Conservation (phyloP, 2,113 vertebrate species). For the Lophochroa leadbeateri region DNA sequence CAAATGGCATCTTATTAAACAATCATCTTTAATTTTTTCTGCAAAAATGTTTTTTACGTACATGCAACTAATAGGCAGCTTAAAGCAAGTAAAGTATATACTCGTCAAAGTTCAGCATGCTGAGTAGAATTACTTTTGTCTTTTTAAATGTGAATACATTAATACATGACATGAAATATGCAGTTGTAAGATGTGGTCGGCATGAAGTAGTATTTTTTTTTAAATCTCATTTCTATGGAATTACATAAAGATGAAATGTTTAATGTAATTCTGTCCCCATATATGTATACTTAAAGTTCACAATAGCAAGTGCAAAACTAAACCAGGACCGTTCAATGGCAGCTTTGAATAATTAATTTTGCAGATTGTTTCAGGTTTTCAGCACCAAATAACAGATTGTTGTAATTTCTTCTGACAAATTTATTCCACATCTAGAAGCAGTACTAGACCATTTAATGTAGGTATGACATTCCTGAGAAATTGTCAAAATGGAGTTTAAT, state of each 20-base stretch:
- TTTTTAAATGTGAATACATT: not conserved
- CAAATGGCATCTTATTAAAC: not conserved
- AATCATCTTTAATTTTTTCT: not conserved
- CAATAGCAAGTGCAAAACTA: not conserved
- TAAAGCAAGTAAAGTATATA: not conserved
- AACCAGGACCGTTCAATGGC: not conserved
- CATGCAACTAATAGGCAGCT: not conserved
- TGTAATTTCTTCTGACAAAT: not conserved
- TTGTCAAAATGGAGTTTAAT: not conserved
- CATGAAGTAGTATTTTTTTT: not conserved
- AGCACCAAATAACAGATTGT: not conserved
- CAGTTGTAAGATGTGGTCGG: not conserved
- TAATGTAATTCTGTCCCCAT: not conserved
- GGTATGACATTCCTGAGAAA: not conserved
- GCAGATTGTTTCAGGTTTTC: not conserved
- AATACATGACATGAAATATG: not conserved
- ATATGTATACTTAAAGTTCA: not conserved
- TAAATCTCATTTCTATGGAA: rapidly evolving
- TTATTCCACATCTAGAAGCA: not conserved
- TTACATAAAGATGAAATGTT: not conserved
- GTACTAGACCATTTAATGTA: not conserved
- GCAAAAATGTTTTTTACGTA: not conserved
- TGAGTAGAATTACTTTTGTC: not conserved
- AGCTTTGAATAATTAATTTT: not conserved
- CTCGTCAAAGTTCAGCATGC: not conserved